These are phyloP conservation scores for Heliconius hermathena DNA, from an alignment of 1,140 invertebrate genomes.

Conservation along the genomic window DNA sequence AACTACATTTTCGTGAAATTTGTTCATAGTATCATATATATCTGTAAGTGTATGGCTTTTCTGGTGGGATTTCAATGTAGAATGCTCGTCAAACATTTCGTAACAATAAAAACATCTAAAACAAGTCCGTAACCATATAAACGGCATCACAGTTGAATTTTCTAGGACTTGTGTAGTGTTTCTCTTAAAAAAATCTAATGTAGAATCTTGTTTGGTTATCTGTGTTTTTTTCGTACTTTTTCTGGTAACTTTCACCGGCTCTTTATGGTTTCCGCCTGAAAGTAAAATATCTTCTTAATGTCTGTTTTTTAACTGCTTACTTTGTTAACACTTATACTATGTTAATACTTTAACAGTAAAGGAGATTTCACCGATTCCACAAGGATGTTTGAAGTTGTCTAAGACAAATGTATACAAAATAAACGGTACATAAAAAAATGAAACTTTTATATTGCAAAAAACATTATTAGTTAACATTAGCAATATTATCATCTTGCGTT, in stretches of 20 bases:
- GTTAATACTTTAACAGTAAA: background rate
- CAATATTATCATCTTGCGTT: too few species aligned
- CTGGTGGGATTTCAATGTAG: slow-evolving; percentile 42
- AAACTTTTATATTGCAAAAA: too few species aligned
- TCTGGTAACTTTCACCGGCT: slow-evolving; percentile 14
- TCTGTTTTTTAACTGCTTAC: slow-evolving; percentile 15
- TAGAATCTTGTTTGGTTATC: slow-evolving; percentile 16
- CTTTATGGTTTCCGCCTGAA: slow-evolving; percentile 24
- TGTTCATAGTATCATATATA: slow-evolving; percentile 27
- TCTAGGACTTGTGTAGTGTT: slow-evolving; percentile 42
- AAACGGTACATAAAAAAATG: background rate
- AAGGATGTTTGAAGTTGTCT: background rate
- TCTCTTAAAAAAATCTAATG: slow-evolving; percentile 32
- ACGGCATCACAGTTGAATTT: slow-evolving; percentile 58
- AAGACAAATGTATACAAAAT: background rate
- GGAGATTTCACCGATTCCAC: background rate
- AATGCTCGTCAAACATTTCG: slow-evolving; percentile 45
- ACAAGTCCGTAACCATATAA: slow-evolving; percentile 56
- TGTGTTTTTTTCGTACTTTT: slow-evolving; percentile 17
- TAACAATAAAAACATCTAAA: slow-evolving; percentile 68
- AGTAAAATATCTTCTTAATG: slow-evolving; percentile 30
- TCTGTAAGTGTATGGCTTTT: slow-evolving; percentile 23
- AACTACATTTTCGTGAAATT: slow-evolving; percentile 33
- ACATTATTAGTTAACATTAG: too few species aligned
- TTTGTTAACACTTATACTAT: background rate